Percentiles rank a stretch among this genome's conserved stretches.
These are phyloP conservation scores for Eleutherodactylus coqui DNA, from an alignment of 2,797 vertebrate genomes.

Conservation along the genomic window DNA sequence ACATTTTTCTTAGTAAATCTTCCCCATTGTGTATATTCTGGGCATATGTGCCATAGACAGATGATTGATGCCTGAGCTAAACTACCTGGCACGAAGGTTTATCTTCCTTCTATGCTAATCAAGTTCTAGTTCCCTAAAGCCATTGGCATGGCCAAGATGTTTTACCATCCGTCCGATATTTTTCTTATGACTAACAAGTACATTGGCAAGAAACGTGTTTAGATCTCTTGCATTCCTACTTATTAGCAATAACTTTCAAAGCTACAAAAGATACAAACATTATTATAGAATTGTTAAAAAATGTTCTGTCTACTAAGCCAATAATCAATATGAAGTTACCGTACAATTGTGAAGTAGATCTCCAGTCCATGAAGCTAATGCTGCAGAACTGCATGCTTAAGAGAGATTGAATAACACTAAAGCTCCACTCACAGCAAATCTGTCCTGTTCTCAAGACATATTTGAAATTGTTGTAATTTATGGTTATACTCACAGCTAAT, in stretches of 20 bases:
- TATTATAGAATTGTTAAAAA: neutral
- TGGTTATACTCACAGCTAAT: neutral
- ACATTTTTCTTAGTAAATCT: no score
- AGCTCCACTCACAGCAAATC: neutral
- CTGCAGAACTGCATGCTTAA: neutral
- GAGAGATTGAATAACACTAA: neutral
- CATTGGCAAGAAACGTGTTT: neutral
- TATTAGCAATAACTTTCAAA: neutral
- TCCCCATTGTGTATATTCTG: no score
- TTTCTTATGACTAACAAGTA: neutral
- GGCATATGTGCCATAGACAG: no score
- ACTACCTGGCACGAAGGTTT: no score
- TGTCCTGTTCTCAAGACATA: constrained; percentile 8
- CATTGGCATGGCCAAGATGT: neutral
- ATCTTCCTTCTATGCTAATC: neutral
- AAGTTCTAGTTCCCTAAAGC: neutral
- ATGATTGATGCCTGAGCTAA: no score
- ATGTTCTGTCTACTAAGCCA: neutral
- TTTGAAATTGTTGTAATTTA: constrained; percentile 2
- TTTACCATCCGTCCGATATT: neutral
- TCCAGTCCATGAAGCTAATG: neutral
- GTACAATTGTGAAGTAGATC: neutral
- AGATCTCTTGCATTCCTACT: neutral
- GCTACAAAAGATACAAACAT: neutral
- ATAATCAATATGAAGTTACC: constrained; percentile 10